Evolutionary conservation across 2,797 vertebrate species (phyloP).

Genomic region (Lemur catta): DNA sequence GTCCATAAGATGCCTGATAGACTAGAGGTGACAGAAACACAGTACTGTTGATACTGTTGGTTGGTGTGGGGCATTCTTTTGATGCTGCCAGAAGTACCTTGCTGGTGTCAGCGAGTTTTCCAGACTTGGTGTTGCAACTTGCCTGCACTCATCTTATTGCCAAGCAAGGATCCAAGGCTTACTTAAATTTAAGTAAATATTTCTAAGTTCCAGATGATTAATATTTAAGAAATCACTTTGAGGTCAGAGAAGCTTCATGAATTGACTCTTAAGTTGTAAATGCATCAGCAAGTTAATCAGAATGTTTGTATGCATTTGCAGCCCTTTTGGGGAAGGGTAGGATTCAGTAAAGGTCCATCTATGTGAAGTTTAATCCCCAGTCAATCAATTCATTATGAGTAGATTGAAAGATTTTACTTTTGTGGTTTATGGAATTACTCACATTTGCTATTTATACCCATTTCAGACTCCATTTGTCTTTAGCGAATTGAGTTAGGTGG

Average conservation of each 20-base stretch:
- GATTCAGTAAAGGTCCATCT: not conserved
- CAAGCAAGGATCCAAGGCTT: not conserved
- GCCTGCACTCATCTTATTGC: not conserved
- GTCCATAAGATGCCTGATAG: not conserved
- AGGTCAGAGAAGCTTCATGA: not conserved
- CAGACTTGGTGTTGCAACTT: not conserved
- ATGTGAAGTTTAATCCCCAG: not conserved
- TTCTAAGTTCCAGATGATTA: not conserved
- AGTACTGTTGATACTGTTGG: not conserved
- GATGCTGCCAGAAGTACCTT: not conserved
- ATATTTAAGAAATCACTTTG: not conserved
- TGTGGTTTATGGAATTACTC: not conserved
- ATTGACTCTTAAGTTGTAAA: not conserved
- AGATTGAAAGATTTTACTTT: not conserved
- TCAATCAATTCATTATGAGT: not conserved
- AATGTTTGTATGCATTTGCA: not conserved
- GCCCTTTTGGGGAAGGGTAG: not conserved
- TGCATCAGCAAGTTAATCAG: not conserved
- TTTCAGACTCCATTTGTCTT: not conserved
- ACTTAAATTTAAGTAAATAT: not conserved
- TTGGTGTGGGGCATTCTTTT: not conserved
- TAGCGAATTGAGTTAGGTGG: not conserved
- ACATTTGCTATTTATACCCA: not conserved
- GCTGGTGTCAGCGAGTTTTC: not conserved
- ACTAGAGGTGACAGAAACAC: not conserved